phyloP scores from a whole-genome alignment of 1,140 invertebrate genomes.

The Triops longicaudatus region DNA sequence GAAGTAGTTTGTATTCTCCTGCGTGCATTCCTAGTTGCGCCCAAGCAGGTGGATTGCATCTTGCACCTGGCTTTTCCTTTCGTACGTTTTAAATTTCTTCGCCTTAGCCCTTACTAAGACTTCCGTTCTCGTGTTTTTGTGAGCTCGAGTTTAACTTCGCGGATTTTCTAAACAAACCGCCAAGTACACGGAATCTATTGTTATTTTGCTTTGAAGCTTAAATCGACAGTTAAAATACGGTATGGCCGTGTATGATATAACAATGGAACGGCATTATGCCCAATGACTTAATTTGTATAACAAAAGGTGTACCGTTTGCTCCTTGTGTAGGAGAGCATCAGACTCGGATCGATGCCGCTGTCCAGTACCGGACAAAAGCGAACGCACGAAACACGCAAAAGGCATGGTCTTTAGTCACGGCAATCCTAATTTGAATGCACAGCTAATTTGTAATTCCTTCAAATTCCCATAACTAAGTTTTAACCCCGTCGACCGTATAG shows the following conservation, averaged over 20 bases:
- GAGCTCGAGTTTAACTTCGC: not conserved
- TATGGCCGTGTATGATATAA: not conserved
- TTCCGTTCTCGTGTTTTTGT: not conserved
- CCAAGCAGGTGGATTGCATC: not conserved
- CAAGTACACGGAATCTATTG: not conserved
- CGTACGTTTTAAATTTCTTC: not conserved
- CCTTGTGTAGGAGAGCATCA: not conserved
- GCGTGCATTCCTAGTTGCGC: not conserved
- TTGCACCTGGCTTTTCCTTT: not conserved
- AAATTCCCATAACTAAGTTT: not conserved
- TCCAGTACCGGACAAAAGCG: not conserved
- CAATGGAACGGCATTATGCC: too few species aligned
- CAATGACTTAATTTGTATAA: not conserved
- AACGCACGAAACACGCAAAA: slow-evolving; percentile 14
- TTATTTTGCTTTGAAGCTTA: not conserved
- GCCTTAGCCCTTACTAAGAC: not conserved
- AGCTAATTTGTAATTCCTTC: not conserved
- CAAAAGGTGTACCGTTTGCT: not conserved
- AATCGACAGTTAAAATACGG: not conserved
- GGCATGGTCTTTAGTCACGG: slow-evolving; percentile 9
- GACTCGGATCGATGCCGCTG: not conserved
- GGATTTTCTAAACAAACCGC: not conserved
- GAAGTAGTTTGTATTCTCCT: not conserved
- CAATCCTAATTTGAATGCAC: not conserved
- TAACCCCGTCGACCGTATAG: not conserved